Conservation (phyloP, 2,888 invertebrate species). For the Drosophila meridionalis region DNA sequence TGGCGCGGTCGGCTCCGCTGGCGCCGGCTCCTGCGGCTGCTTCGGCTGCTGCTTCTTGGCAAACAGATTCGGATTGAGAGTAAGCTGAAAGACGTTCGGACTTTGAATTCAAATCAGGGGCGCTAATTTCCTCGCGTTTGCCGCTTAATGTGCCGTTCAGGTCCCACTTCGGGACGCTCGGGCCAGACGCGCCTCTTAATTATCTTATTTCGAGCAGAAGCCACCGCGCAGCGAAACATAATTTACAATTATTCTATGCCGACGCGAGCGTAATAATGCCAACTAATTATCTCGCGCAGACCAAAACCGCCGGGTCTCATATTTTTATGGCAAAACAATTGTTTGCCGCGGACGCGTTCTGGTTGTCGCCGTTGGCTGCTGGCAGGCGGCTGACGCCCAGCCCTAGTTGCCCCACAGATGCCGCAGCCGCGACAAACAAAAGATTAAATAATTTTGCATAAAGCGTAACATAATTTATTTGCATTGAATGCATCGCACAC, state of each 20-base stretch:
- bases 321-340: constrained; percentile 81
- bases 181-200: constrained; percentile 65
- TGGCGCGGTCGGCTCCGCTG: constrained; percentile 22
- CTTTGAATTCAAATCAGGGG: constrained; percentile 30
- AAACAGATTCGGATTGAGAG: constrained; percentile 79
- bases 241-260: constrained; percentile 61
- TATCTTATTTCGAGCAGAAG: constrained; percentile 54
- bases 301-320: constrained; percentile 69
- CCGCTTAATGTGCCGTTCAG: constrained; percentile 71
- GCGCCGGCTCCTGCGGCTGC: constrained; percentile 41
- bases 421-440: constrained; percentile 76
- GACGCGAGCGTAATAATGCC: constrained; percentile 64
- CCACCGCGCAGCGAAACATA: constrained; percentile 42
- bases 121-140: constrained; percentile 76
- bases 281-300: constrained; percentile 77
- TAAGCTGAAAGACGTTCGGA: constrained; percentile 62
- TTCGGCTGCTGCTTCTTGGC: constrained; percentile 72
- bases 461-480: constrained; percentile 82
- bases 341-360: constrained; percentile 36
- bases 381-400: constrained; percentile 6
- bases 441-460: constrained; percentile 83
- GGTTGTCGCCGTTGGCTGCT: constrained; percentile 11
- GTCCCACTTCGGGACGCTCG: constrained; percentile 23
- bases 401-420: constrained; percentile 29
- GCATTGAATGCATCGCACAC: constrained; percentile 82